Base-by-base conservation (phyloP, 2,888 invertebrate species). In the Agonopterix arenella region DNA sequence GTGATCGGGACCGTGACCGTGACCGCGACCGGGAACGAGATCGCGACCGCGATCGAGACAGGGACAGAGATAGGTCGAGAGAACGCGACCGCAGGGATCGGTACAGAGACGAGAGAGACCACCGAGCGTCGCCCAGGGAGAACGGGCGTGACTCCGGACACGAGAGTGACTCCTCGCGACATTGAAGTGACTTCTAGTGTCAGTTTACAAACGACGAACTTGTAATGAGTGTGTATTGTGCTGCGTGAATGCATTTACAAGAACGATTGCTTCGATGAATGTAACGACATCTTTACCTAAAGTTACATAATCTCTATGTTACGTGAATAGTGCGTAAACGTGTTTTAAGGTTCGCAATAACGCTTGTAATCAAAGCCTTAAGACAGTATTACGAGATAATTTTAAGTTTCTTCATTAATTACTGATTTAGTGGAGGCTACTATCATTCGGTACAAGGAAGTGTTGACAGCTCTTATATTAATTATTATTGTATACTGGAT, bases 161-260 rank as follows among this genome's bases (percentile, higher is more conserved):
- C 61, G 90, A 90, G 60, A 90, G 90, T 60, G 90, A 90, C 63
- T 86, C 88, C 16, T 90, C 90, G 37, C 73, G 89, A 57, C 90
- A 89, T 72, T 90, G 68, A 84, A 50, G 49, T 47, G 44, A 38
- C 47, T 45, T 50, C 18, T 45, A 53, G 57, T 56, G 56, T 51
- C 43, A 13, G 36, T 46, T 44, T 49, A 48, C 49, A 50, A 44
- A 54, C 47, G 49, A 53, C 48, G 49, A 50, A 51, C 50, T 52
- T 28, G 28, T 28, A 28, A 40, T n/a, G 10, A 40, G 40, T 40
- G 40, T 40, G 40, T 40, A 40, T n/a, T 40, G n/a, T 28, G 28
- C 28, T 28, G 28, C 28, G 28, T 28, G 28, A 28, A 28, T 28
- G 28, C 28, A 28, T 28, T n/a, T 40, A 40, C 40, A 40, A n/a